phyloP scores from a whole-genome alignment of 2,888 invertebrate species.

The Diadegma fenestrale region DNA sequence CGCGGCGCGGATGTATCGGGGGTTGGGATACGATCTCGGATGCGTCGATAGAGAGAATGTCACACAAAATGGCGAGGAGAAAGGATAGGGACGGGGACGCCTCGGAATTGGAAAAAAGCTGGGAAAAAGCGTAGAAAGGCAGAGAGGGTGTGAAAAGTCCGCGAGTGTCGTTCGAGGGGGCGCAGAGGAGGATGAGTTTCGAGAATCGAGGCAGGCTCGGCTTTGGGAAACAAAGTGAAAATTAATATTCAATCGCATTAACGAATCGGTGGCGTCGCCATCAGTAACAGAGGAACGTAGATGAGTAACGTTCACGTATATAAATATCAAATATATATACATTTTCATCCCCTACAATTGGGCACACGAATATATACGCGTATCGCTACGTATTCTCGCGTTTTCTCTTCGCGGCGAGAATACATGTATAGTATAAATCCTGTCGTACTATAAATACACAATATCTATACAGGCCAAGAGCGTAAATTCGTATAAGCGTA shows the following conservation, averaged over 20 bases:
- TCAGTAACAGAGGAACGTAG: slow-evolving; percentile 71
- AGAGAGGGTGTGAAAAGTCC: slow-evolving; percentile 42
- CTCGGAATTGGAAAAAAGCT: slow-evolving; percentile 53
- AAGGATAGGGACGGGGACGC: slow-evolving; percentile 8
- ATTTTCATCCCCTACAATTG: slow-evolving; percentile 52
- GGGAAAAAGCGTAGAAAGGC: slow-evolving; percentile 73
- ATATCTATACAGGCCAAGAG: slow-evolving; percentile 31
- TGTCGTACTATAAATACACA: slow-evolving; percentile 54
- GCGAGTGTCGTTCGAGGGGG: slow-evolving; percentile 41
- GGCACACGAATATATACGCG: slow-evolving; percentile 52
- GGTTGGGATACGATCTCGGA: slow-evolving; percentile 60
- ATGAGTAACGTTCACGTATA: slow-evolving; percentile 56
- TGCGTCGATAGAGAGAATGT: slow-evolving; percentile 51
- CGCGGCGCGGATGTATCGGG: slow-evolving; percentile 30
- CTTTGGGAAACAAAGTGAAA: slow-evolving; percentile 79
- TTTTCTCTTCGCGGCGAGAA: slow-evolving; percentile 48
- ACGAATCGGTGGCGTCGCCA: slow-evolving; percentile 82
- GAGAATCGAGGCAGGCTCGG: slow-evolving; percentile 25
- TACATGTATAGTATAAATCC: slow-evolving; percentile 51
- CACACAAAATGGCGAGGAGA: slow-evolving; percentile 9
- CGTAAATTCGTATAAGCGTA: slow-evolving; percentile 37
- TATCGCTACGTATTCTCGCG: slow-evolving; percentile 62
- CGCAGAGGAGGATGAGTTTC: slow-evolving; percentile 12
- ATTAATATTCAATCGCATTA: slow-evolving; percentile 84
- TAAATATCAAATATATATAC: slow-evolving; percentile 49